Conservation (phyloP, 30 jellyfish, hydroid and myxozoan species). For the Aurelia sp. region DNA sequence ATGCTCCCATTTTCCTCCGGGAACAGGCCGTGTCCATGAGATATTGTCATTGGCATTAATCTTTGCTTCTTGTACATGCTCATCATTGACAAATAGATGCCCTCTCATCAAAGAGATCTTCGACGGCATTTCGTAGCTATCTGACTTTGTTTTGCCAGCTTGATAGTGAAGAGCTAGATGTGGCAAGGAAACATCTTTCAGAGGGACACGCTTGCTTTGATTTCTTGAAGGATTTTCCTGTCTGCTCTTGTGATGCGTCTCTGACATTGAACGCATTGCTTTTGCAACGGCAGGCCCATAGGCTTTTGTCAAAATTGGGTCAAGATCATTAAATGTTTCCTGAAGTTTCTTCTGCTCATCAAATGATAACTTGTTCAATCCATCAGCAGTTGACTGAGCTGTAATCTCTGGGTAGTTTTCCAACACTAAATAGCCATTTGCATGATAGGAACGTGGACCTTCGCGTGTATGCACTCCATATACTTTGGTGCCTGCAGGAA, state of each 20-base stretch:
- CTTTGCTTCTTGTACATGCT: slow-evolving; percentile 26
- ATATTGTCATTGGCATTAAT: slow-evolving; percentile 19
- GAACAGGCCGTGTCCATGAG: slow-evolving; percentile 56
- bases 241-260: slow-evolving; percentile 6
- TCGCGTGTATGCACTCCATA: slow-evolving; percentile 62
- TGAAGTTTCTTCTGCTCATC: slow-evolving; percentile 38
- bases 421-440: slow-evolving; percentile 60
- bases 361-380: slow-evolving; percentile 44
- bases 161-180: slow-evolving; percentile 24
- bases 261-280: slow-evolving; percentile 55
- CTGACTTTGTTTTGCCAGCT: slow-evolving; percentile 34
- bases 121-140: slow-evolving; percentile 51
- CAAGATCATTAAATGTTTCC: slow-evolving; percentile 21
- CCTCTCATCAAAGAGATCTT: slow-evolving; percentile 46
- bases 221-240: background rate
- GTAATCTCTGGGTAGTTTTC: slow-evolving; percentile 63
- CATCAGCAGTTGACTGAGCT: slow-evolving; percentile 26
- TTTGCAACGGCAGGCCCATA: slow-evolving; percentile 52
- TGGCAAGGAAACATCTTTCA: slow-evolving; percentile 37
- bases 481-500: slow-evolving; percentile 54
- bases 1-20: slow-evolving; percentile 69
- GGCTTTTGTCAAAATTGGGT: slow-evolving; percentile 42
- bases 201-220: background rate
- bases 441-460: slow-evolving; percentile 70
- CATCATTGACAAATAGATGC: slow-evolving; percentile 41